Evolutionary conservation across 2,888 invertebrate genomes (phyloP).

Genomic region (Drosophila borealis): DNA sequence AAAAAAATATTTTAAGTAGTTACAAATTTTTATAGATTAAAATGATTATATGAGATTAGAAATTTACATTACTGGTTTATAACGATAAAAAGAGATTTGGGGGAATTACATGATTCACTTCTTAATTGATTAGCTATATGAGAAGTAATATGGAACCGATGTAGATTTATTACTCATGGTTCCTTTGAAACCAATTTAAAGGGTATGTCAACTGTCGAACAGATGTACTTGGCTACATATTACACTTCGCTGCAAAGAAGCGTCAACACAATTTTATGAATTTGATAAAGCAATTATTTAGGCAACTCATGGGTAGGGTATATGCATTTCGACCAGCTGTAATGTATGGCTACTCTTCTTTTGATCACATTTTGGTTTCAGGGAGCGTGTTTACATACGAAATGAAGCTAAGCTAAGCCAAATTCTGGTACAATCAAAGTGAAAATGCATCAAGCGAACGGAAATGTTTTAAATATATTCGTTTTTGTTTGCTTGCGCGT

Average conservation of each 20-base stretch:
- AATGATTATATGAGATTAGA: too few species aligned
- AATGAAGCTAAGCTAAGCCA: slow-evolving; percentile 47
- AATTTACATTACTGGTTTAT: too few species aligned
- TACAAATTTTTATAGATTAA: too few species aligned
- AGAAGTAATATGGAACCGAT: too few species aligned
- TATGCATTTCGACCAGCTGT: slow-evolving; percentile 13
- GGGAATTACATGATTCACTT: too few species aligned
- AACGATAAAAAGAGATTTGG: too few species aligned
- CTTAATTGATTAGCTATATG: too few species aligned
- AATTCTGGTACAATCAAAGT: slow-evolving; percentile 60
- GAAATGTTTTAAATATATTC: slow-evolving; percentile 53
- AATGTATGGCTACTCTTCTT: slow-evolving; percentile 24
- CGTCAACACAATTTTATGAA: not conserved
- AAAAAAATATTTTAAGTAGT: too few species aligned
- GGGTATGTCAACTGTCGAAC: not conserved
- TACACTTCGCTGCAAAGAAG: not conserved
- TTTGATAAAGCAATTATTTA: slow-evolving; percentile 19
- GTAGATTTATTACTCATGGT: too few species aligned
- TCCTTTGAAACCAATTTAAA: not conserved
- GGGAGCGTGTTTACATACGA: slow-evolving; percentile 53
- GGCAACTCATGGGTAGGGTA: slow-evolving; percentile 23
- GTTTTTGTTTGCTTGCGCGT: not conserved
- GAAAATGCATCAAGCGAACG: slow-evolving; percentile 51
- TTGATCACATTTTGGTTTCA: slow-evolving; percentile 26
- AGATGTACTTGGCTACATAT: not conserved